Conservation (phyloP, 2,888 invertebrate genomes). For the Campaea margaritaria region DNA sequence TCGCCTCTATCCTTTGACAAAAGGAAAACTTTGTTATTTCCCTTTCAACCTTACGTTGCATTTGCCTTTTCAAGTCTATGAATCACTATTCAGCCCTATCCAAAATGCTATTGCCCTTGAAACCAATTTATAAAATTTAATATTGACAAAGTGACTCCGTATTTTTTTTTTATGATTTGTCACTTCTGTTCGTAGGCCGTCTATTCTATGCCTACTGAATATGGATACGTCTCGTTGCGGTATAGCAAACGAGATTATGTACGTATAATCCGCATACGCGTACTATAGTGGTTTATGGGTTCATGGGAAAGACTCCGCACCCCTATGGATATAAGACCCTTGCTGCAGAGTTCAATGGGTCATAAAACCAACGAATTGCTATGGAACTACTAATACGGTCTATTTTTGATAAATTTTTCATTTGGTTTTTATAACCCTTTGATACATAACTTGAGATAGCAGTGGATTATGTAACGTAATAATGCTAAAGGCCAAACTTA, state of each 20-base stretch:
- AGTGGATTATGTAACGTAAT: no score
- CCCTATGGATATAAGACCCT: slow-evolving; percentile 29
- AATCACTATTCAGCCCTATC: no score
- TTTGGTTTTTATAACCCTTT: slow-evolving; percentile 14
- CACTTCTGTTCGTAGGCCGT: neutral
- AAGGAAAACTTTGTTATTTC: no score
- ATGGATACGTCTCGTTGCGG: slow-evolving; percentile 36
- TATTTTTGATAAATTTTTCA: slow-evolving; percentile 25
- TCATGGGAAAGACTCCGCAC: slow-evolving; percentile 27
- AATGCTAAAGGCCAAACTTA: no score
- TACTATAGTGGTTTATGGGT: slow-evolving; percentile 39
- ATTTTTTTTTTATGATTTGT: neutral
- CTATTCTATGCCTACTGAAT: slow-evolving; percentile 36
- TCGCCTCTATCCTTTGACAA: no score
- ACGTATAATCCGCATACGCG: slow-evolving; percentile 23
- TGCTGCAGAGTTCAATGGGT: slow-evolving; percentile 36
- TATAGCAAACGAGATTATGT: slow-evolving; percentile 39
- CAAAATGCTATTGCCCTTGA: no score
- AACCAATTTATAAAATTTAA: no score
- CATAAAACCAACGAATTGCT: slow-evolving; percentile 37
- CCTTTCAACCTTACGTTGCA: no score
- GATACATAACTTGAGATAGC: neutral
- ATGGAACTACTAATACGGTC: slow-evolving; percentile 10
- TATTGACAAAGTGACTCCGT: no score
- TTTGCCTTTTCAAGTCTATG: no score